Evolutionary conservation across 2,797 vertebrate species (phyloP), one percentile per base, ranked within the genome.

Genomic region (Pangasius krempfi): DNA sequence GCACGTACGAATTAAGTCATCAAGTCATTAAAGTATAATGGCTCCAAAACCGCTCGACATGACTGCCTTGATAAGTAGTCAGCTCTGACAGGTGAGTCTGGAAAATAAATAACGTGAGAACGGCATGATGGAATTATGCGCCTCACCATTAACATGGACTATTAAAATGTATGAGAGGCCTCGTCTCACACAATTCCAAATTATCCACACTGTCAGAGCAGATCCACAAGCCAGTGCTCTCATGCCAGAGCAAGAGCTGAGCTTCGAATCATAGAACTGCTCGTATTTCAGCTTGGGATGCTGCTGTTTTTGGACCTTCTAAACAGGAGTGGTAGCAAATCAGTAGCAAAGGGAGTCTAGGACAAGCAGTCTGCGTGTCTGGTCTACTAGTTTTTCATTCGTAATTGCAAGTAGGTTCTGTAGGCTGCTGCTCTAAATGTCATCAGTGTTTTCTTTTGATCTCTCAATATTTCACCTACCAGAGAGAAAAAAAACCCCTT

Each of bases 1-100:
- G 90, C 94, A 92, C 88, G 93, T 93, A 94, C 95, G 95, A 95
- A 96, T 96, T 96, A 95, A 95, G 96, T 95, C 95, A 94, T 96
- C 95, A 96, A 87, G 91, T 96, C 94, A 96, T 95, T 95, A 96
- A 93, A 93, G 93, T 94, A 94, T 96, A 96, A 96, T 93, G 94
- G 95, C 95, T 96, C 92, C 95, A 95, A 95, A 94, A 94, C 92
- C 92, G 93, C 93, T 94, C 93, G 85, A 94, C 83, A 76, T 93
- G 89, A 92, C 94, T 93, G 93, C 94, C 94, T 92, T 92, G 94
- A 95, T 95, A 95, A 96, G 94, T 95, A 93, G 93, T 94, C 94
- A 87, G 91, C 93, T 94, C 92, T 95, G 96, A 95, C 95, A 95
- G 94, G 95, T 96, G 93, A 95, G 94, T 94, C 93, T 27, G 79